Evolutionary conservation across 37 sponge, comb jelly and placozoan species (phyloP), one percentile per base, ranked within the genome.

Genomic region (Chondrosia reniformis): DNA sequence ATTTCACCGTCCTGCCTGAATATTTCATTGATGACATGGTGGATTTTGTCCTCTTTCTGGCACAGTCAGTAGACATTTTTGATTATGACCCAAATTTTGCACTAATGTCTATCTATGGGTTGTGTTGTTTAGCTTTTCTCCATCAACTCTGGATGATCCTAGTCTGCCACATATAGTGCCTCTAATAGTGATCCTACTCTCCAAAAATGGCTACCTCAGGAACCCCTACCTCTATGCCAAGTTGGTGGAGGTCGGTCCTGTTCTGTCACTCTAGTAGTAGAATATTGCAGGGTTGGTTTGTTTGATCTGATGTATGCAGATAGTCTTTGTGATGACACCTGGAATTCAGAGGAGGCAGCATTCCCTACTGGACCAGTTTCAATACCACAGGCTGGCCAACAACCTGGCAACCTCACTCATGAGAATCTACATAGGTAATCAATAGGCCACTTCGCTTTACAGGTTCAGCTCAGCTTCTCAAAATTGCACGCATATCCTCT

Each of bases 161-260:
- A 43, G 78, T 15, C 67, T 91, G 36, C 27, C 13, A 0, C 65
- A 82, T 55, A 40, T 95, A 41, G 84, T 79, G 33, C 46, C 74
- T 28, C 44, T 95, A 12, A 42, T 79, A 10, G 74, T 95, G 1
- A 45, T 92, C 17, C 61, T 92, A 13, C 33, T 89, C 41, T 82
- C 81, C 41, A 80, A 77, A 45, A 63, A 78, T 8, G 43, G 55
- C 25, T 89, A 86, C 77, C 55, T 94, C 78, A 76, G 52, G 33
- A 94, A 91, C 62, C 98, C 98, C 42, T 97, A 97, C 57, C 76
- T 97, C 0, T 69, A 82, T 8, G 84, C 95, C 45, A 97, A 97
- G 61, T 79, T 94, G 22, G 74, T 94, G 0, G 98, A 97, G 81
- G 97, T 95, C 22, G 15, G 52, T 19, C n/a, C n/a, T n/a, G n/a